Conservation (phyloP, 2,113 vertebrate species). For the Charadrius vociferus region DNA sequence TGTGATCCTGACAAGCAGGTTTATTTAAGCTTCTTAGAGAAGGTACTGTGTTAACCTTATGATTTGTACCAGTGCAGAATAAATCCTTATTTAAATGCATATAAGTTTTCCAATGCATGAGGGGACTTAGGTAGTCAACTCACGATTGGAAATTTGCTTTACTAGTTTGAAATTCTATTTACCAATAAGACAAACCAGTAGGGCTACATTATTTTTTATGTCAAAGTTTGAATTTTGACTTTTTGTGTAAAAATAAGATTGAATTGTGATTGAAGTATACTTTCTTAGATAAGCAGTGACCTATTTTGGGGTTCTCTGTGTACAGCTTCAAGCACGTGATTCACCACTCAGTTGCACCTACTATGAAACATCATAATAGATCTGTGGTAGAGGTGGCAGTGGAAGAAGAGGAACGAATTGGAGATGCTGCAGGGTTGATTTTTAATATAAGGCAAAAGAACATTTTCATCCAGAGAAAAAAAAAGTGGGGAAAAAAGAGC, state of each 20-base stretch:
- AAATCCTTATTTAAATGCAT: background rate
- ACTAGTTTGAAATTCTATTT: background rate
- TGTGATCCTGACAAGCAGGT: background rate
- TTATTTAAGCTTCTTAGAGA: background rate
- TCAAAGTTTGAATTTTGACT: background rate
- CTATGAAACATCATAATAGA: background rate
- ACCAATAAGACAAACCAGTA: background rate
- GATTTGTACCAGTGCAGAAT: background rate
- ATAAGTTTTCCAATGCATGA: background rate
- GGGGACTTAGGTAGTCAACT: background rate
- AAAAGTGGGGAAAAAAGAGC: background rate
- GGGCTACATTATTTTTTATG: background rate
- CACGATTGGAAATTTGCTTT: fast-evolving
- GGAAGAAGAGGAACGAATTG: background rate
- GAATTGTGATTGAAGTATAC: background rate
- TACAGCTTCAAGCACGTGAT: background rate
- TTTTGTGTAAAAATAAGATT: background rate
- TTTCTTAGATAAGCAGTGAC: background rate
- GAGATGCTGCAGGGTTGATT: fast-evolving
- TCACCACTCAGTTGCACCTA: background rate
- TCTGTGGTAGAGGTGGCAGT: background rate
- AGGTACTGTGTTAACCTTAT: background rate
- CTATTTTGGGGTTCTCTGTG: background rate
- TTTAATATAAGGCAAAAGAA: background rate
- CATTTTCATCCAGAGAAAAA: background rate